Evolutionary conservation across 2,113 vertebrate species (phyloP).

Genomic region (Phrynosoma blainvillii): DNA sequence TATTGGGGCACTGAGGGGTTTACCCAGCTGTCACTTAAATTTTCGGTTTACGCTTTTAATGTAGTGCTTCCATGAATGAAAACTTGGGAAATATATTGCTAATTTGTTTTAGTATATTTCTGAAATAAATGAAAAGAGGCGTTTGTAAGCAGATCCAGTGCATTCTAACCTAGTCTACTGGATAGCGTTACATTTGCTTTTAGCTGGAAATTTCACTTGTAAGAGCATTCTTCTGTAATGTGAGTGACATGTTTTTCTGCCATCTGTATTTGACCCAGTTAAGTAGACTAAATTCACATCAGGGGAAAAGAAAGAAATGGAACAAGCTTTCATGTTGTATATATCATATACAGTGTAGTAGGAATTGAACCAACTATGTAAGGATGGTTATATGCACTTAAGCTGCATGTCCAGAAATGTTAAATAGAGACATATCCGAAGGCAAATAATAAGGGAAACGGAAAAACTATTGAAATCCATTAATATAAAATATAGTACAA

Average conservation of each 20-base stretch:
- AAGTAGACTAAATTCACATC: not conserved
- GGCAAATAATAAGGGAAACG: not conserved
- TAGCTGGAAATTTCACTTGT: not conserved
- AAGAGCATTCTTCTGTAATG: conserved; percentile 1
- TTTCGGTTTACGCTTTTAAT: conserved; percentile 11
- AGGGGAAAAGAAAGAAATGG: not conserved
- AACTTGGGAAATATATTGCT: not conserved
- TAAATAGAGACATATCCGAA: not conserved
- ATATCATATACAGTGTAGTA: not conserved
- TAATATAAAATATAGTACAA: not conserved
- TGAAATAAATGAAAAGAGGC: not conserved
- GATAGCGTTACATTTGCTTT: not conserved
- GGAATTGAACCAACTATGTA: not conserved
- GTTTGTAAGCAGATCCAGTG: not conserved
- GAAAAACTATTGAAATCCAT: not conserved
- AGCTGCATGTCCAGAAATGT: not conserved
- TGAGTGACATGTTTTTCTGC: not conserved
- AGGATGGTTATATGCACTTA: not conserved
- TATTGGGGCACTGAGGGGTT: not conserved
- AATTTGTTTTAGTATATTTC: not conserved
- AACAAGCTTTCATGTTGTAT: not conserved
- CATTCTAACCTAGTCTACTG: not conserved
- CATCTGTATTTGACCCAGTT: conserved; percentile 11
- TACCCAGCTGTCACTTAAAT: not conserved
- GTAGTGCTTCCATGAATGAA: not conserved